Evolutionary conservation across 2,113 vertebrate species (phyloP).

Genomic region (Tragulus kanchil): DNA sequence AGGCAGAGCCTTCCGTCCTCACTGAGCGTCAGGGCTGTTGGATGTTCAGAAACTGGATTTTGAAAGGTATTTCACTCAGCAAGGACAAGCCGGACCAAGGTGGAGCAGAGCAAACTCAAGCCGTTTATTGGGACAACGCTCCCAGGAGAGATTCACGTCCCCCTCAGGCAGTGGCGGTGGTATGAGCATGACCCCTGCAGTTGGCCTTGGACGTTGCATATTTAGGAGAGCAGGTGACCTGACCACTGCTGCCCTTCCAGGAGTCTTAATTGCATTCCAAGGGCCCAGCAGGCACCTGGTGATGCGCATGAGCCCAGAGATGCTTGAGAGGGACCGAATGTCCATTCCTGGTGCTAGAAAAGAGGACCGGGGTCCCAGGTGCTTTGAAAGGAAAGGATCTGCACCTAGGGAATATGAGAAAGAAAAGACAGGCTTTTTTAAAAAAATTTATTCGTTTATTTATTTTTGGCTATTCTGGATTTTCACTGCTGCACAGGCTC

Average conservation of each 20-base stretch:
- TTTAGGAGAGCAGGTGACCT: slow-evolving; percentile 93
- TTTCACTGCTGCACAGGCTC: no score
- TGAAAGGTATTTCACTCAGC: no score
- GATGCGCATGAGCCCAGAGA: background rate
- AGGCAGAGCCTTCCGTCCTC: background rate
- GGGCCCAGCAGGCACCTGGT: background rate
- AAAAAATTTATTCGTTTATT: no score
- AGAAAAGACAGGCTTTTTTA: background rate
- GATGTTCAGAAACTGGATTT: background rate
- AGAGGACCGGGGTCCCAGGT: background rate
- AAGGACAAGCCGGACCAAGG: no score
- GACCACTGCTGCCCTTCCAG: rapidly evolving
- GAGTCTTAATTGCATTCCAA: background rate
- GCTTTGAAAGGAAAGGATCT: background rate
- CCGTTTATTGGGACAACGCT: no score
- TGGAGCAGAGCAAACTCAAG: no score
- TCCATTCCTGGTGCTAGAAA: background rate
- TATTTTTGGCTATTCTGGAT: no score
- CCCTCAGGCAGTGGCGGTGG: slow-evolving; percentile 89
- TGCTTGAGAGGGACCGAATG: rapidly evolving
- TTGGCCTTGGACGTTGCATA: slow-evolving; percentile 95
- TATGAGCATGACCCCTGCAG: slow-evolving; percentile 97
- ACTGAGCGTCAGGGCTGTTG: background rate
- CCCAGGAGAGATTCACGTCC: no score
- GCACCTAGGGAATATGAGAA: background rate